Evolutionary conservation across 2,888 invertebrate genomes (phyloP).

Genomic region (Andricus quercusramuli): DNA sequence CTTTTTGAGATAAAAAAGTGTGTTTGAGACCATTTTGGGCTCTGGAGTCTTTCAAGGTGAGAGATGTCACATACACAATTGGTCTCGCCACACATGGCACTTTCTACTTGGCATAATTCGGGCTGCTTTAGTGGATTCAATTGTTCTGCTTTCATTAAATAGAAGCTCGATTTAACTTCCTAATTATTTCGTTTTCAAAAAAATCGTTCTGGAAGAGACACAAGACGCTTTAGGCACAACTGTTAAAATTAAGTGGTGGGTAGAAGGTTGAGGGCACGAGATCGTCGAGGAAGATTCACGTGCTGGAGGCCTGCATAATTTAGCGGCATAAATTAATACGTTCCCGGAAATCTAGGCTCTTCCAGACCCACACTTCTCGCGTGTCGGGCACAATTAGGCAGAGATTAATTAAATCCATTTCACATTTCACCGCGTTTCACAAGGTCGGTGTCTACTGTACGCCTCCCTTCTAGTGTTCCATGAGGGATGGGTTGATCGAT

Average conservation of each 20-base stretch:
- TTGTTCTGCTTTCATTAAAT: too few relatives aligned
- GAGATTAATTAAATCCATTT: constrained; percentile 77
- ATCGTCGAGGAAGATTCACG: constrained; percentile 64
- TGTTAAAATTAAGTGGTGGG: constrained; percentile 52
- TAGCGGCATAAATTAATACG: constrained; percentile 75
- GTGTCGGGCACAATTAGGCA: constrained; percentile 74
- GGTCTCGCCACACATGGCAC: too few relatives aligned
- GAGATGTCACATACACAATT: too few relatives aligned
- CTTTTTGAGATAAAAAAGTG: too few relatives aligned
- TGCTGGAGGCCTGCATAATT: constrained; percentile 71
- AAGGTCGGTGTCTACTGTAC: neutral
- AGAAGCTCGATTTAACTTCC: too few relatives aligned
- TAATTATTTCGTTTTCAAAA: too few relatives aligned
- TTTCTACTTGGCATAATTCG: too few relatives aligned
- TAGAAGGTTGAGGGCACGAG: constrained; percentile 16
- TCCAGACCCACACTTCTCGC: constrained; percentile 54
- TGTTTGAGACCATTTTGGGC: too few relatives aligned
- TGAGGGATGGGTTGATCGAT: constrained; percentile 10
- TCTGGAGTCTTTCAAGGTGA: too few relatives aligned
- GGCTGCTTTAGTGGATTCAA: too few relatives aligned
- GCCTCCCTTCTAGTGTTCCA: constrained; percentile 1
- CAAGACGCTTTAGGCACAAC: constrained; percentile 50
- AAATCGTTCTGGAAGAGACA: constrained; percentile 46
- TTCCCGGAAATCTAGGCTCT: constrained; percentile 70
- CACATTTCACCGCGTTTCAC: constrained; percentile 66